These are phyloP conservation scores for Nasua narica DNA, from an alignment of 2,797 vertebrate genomes.

Conservation along the genomic window DNA sequence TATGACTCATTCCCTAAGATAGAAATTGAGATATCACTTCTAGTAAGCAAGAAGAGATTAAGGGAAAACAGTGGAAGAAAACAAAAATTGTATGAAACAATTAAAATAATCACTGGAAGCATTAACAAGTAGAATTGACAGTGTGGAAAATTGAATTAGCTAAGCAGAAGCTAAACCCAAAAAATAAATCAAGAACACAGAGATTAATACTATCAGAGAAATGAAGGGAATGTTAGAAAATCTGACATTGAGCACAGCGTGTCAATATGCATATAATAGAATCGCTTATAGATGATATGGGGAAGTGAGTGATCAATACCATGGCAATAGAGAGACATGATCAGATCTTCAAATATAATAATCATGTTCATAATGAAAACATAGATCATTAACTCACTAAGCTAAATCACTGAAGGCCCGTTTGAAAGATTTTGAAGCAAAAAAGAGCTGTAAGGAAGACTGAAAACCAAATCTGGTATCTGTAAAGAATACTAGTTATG, in stretches of 20 bases:
- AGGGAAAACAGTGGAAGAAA: not conserved
- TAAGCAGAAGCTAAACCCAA: conserved; percentile 25
- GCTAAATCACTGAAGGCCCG: not conserved
- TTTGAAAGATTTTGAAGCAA: not conserved
- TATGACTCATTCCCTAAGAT: conserved; percentile 4
- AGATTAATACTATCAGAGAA: conserved; percentile 53
- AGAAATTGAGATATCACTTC: conserved; percentile 45
- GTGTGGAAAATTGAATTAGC: conserved; percentile 51
- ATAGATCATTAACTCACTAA: not conserved
- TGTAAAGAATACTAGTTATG: not conserved
- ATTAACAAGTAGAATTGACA: conserved; percentile 57
- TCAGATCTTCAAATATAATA: conserved; percentile 9
- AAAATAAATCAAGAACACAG: conserved; percentile 50
- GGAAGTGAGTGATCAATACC: not conserved
- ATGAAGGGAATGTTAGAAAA: conserved; percentile 33
- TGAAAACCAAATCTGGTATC: not conserved
- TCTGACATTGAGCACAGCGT: not conserved
- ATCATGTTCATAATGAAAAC: not conserved
- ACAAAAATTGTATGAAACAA: conserved; percentile 13
- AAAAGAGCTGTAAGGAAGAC: conserved; percentile 1
- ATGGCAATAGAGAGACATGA: not conserved
- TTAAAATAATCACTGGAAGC: conserved; percentile 49
- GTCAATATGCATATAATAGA: conserved; percentile 33
- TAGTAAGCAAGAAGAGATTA: conserved; percentile 6
- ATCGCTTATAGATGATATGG: not conserved